Conservation (phyloP, 2,797 vertebrate genomes). For the Acrossocheilus fasciatus region DNA sequence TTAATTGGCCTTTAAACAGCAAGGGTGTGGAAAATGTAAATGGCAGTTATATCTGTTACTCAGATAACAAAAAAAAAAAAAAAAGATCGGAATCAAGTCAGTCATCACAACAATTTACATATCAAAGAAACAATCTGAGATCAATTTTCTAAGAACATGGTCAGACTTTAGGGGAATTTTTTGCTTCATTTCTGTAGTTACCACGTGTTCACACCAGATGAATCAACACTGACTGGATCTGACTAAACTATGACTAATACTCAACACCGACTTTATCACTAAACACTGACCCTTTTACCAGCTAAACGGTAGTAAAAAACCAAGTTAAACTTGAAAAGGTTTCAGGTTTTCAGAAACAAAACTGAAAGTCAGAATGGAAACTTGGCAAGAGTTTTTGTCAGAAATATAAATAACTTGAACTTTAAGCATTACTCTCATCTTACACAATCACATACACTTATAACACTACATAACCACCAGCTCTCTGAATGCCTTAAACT, state of each 20-base stretch:
- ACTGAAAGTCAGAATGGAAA: background rate
- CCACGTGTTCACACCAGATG: background rate
- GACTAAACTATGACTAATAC: background rate
- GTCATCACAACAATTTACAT: background rate
- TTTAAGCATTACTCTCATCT: background rate
- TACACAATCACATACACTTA: background rate
- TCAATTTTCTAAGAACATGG: background rate
- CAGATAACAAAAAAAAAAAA: background rate
- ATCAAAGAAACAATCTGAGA: background rate
- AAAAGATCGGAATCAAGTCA: background rate
- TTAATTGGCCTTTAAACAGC: too few species aligned
- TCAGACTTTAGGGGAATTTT: background rate
- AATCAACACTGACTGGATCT: slow-evolving; percentile 2
- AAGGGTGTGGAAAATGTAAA: background rate
- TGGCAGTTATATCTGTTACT: background rate
- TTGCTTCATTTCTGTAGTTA: background rate
- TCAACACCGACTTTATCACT: background rate
- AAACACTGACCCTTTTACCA: background rate
- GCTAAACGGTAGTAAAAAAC: background rate
- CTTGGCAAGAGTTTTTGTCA: background rate
- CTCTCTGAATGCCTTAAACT: background rate
- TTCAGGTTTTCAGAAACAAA: background rate
- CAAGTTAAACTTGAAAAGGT: background rate
- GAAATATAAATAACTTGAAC: background rate
- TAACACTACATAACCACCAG: background rate